phyloP scores from a whole-genome alignment of 1,140 invertebrate genomes.

The Procambarus virginalis region DNA sequence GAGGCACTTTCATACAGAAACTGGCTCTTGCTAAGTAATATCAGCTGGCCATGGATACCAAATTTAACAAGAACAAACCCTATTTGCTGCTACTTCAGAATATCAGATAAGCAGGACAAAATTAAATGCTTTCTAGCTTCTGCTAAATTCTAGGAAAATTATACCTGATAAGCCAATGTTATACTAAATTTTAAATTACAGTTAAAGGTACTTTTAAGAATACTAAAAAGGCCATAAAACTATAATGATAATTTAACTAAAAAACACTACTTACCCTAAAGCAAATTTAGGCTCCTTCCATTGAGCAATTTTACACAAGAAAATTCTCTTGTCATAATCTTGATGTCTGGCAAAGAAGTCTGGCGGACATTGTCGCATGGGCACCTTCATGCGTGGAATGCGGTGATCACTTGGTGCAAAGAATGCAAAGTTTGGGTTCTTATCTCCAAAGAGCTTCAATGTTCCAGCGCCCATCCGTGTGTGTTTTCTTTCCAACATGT shows the following conservation, averaged over 20 bases:
- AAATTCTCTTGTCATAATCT: conserved; percentile 79
- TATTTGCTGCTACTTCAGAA: too few relatives aligned
- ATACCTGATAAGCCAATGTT: too few relatives aligned
- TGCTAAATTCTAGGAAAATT: too few relatives aligned
- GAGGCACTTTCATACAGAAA: too few relatives aligned
- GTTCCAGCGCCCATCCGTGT: conserved; percentile 80
- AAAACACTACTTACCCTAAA: conserved; percentile 75
- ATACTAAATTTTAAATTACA: too few relatives aligned
- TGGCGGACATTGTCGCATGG: conserved; percentile 78
- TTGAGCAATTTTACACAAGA: conserved; percentile 81
- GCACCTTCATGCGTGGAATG: conserved; percentile 83
- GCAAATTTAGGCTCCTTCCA: conserved; percentile 81
- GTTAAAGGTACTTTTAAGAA: too few relatives aligned
- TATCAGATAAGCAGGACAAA: too few relatives aligned
- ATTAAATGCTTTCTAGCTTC: too few relatives aligned
- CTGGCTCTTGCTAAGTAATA: too few relatives aligned
- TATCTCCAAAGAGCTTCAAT: conserved; percentile 79
- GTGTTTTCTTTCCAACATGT: conserved; percentile 78
- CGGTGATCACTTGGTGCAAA: conserved; percentile 84
- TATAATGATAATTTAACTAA: not conserved
- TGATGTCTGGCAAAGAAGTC: conserved; percentile 78
- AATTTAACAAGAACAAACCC: too few relatives aligned
- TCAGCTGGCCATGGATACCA: too few relatives aligned
- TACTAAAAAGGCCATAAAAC: not conserved
- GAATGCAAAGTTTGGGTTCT: conserved; percentile 77